A percentile compares a stretch with the other conserved stretches of the same genome.
Evolutionary conservation across 2,797 vertebrate species (phyloP).

Genomic region (Mastacembelus armatus): DNA sequence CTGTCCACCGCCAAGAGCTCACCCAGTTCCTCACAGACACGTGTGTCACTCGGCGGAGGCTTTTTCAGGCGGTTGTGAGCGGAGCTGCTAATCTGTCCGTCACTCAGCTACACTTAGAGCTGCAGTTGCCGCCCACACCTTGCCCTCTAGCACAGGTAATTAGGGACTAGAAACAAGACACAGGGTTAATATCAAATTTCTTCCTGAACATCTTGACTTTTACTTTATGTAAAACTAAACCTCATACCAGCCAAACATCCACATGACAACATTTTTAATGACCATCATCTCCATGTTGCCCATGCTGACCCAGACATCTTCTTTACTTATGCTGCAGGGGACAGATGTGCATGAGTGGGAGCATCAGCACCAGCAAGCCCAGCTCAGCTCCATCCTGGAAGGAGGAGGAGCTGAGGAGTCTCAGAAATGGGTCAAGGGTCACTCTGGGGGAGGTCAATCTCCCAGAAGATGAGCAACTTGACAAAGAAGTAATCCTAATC

Average conservation of each 20-base stretch:
- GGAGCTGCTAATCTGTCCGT: slow-evolving; percentile 1
- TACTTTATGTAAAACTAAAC: no score
- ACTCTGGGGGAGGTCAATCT: slow-evolving; percentile 20
- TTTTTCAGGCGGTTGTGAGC: slow-evolving; percentile 47
- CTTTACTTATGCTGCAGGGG: slow-evolving; percentile 45
- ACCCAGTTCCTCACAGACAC: slow-evolving; percentile 43
- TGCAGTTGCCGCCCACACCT: slow-evolving; percentile 58
- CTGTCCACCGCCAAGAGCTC: slow-evolving; percentile 40
- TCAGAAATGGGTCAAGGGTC: slow-evolving; percentile 32
- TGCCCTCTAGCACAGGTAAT: slow-evolving; percentile 62
- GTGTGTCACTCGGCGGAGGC: slow-evolving; percentile 37
- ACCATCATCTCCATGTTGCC: no score
- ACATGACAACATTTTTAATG: no score
- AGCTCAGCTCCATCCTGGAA: slow-evolving; percentile 25
- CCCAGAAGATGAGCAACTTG: slow-evolving; percentile 24
- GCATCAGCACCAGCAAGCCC: background rate
- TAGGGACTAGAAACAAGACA: no score
- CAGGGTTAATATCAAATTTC: background rate
- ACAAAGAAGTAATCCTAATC: slow-evolving; percentile 43
- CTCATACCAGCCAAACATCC: no score
- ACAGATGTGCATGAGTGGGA: slow-evolving; percentile 41
- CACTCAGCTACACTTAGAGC: slow-evolving; percentile 43
- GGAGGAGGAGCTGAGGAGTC: slow-evolving; percentile 44
- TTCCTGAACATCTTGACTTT: no score
- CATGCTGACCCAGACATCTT: background rate